Base-by-base conservation (phyloP, 35 echinoderm and acorn worm species). In the Apostichopus californicus region DNA sequence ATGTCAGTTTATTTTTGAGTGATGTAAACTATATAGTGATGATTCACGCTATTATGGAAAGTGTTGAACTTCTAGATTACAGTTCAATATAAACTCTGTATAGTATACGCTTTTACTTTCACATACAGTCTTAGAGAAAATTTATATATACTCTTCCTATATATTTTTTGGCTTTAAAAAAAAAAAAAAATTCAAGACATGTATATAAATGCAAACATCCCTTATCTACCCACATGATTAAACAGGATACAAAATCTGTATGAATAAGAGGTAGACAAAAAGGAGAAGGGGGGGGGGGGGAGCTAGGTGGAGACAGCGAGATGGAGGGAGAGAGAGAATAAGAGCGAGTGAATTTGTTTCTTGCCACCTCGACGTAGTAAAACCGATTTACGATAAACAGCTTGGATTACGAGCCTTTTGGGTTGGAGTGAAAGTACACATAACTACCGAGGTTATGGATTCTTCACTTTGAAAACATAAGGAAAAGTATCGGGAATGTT, bases 301-400 rank as follows among this genome's bases (percentile, higher is more conserved):
- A 46, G 34, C 34, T 46, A 46, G 34, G 34, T 46, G 34, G 12
- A 61, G 58, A 12, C 58, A 7, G 58, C 58, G 59, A 24, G 56
- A 54, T 46, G 34, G 34, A 46, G 34, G 34, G 34, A 3, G 34
- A 46, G 34, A 46, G 34, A 46, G 3, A 46, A 46, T 46, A 54
- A 72, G 21, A 64, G 61, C 63, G 63, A 66, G 86, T 57, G 57
- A 85, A 85, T 89, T 72, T 89, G 60, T 68, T 54, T 64, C 20
- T 28, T 89, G 60, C 68, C 60, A 72, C 68, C 64, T 55, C 86
- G 86, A 75, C 72, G 86, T 89, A 34, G 26, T 89, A 89, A 89
- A 89, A 89, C 86, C 63, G 28, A n/a, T 89, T 89, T 89, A 89
- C 86, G 86, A 89, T 89, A 89, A 89, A 89, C 86, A 89, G 68